Evolutionary conservation across 2,797 vertebrate species (phyloP), one percentile per base, ranked within the genome.

Genomic region (Fundulus diaphanus): DNA sequence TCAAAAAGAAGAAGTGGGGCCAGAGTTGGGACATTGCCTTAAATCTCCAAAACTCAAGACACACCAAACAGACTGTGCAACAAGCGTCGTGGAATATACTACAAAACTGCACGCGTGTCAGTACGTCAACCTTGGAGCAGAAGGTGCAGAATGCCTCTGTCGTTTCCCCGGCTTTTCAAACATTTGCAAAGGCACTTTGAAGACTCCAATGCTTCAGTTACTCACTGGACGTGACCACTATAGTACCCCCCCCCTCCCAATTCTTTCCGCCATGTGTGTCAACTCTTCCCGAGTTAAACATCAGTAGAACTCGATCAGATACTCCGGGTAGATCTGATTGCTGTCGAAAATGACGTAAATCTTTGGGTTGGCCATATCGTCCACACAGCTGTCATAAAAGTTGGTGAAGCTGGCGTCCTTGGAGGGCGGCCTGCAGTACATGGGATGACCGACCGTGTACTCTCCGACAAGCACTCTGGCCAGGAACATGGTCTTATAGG

Each of bases 281-380:
- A 63, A 69, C 29, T 80, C 61, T 56, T 15, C 27, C 7, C 16
- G 2, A 35, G 18, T 63, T 37, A 11, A 29, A 42, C 27, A 46
- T 97, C 94, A 97, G 81, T 94, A 96, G 82, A 99, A 99, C 88
- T 98, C 96, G 73, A 99, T 98, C 83, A 99, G 93, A 91, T 99
- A 99, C 85, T 99, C 98, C 0, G 98, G 98, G 82, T 99, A 99
- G 86, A 98, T 97, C 92, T 99, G 98, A 92, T 98, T 99, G 93
- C 96, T 96, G 92, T 99, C 98, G 70, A 99, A 99, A 84, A 99
- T 96, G 49, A 99, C 98, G 79, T 97, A 99, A 89, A 99, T 98
- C 94, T 97, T 98, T 85, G 98, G 98, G 83, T 97, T 97, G 91
- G 95, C 96, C 79, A 95, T 94, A 20, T 98, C 97, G 80, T 99